These are phyloP conservation scores for Eolophus roseicapilla DNA, from an alignment of 2,113 vertebrate species.

Conservation along the genomic window DNA sequence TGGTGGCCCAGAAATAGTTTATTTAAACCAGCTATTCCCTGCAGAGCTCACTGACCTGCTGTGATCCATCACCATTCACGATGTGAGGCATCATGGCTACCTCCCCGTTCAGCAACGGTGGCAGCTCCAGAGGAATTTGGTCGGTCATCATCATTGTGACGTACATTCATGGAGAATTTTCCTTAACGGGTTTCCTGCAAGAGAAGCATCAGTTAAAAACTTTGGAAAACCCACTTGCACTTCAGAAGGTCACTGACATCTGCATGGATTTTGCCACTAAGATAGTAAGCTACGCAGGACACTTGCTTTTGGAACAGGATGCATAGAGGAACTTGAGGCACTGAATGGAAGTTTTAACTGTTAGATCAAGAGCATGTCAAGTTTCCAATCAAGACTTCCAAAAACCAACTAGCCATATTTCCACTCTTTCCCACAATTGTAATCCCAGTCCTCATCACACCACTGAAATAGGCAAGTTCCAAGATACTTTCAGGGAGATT, in stretches of 20 bases:
- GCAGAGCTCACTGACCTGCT: constrained; percentile 83
- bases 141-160: constrained; percentile 99
- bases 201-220: not conserved
- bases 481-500: not conserved
- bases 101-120: constrained; percentile 93
- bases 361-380: not conserved
- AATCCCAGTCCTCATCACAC: not conserved
- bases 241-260: not conserved
- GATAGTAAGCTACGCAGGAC: not conserved
- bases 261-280: accelerated
- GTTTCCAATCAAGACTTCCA: not conserved
- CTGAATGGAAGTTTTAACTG: accelerated
- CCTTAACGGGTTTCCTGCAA: constrained; percentile 87
- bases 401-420: not conserved
- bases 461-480: not conserved
- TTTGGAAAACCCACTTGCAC: not conserved
- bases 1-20: accelerated
- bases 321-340: accelerated
- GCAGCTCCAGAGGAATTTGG: constrained; percentile 98
- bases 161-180: constrained; percentile 99
- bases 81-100: constrained; percentile 95
- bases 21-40: accelerated
- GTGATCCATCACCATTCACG: constrained; percentile 92
- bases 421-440: not conserved
- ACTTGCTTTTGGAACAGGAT: not conserved